A percentile compares a stretch with the other conserved stretches of the same genome.
Conservation (phyloP, 1,140 invertebrate genomes). For the Thalassaphorura encarpata region DNA sequence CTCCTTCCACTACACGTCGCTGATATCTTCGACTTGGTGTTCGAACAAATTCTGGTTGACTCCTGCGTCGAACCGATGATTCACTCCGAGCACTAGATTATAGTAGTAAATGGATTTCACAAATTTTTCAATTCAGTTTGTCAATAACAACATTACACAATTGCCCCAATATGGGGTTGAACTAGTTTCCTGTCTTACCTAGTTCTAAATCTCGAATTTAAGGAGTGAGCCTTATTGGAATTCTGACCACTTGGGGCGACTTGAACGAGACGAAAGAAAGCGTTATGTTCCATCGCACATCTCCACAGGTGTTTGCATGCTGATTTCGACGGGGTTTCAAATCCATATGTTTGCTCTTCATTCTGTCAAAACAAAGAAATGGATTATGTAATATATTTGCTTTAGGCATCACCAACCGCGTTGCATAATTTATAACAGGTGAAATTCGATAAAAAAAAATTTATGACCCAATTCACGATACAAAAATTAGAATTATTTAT, state of each 20-base stretch:
- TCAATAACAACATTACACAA: too few relatives aligned
- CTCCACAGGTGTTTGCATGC: conserved; percentile 98
- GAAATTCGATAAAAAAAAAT: too few relatives aligned
- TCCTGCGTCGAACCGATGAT: conserved; percentile 29
- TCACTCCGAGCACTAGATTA: conserved; percentile 17
- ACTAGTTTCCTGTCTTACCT: conserved; percentile 43
- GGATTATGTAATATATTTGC: background rate
- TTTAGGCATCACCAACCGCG: background rate
- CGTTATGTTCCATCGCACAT: conserved; percentile 95
- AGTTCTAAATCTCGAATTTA: conserved; percentile 58
- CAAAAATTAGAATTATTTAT: background rate
- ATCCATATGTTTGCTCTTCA: conserved; percentile 89
- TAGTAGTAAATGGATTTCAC: too few relatives aligned
- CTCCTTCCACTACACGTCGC: conserved; percentile 60
- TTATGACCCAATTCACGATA: too few relatives aligned
- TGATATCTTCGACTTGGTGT: conserved; percentile 67
- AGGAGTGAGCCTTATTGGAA: conserved; percentile 56
- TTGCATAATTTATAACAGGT: background rate
- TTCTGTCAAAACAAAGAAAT: conserved; percentile 51
- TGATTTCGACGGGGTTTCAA: conserved; percentile 82
- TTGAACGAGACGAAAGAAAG: conserved; percentile 87
- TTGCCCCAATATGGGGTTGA: too few relatives aligned
- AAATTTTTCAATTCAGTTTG: too few relatives aligned
- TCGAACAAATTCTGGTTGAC: conserved; percentile 72
- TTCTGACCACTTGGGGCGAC: conserved; percentile 50